Conservation (phyloP, 2,888 invertebrate species). For the Zele albiditarsus region DNA sequence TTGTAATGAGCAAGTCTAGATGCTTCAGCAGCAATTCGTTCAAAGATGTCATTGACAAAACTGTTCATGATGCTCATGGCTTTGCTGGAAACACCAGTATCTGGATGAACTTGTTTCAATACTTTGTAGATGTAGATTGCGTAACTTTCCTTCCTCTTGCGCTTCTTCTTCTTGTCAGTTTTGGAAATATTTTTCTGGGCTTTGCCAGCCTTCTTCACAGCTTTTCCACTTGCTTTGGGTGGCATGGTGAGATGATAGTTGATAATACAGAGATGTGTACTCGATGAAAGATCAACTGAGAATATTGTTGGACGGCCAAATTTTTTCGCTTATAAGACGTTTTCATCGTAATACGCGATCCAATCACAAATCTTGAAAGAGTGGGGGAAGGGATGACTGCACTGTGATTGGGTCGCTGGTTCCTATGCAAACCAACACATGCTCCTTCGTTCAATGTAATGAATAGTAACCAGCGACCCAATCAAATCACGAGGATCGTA, state of each 20-base stretch:
- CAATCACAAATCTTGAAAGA: background rate
- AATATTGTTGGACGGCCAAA: background rate
- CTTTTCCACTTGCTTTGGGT: constrained; percentile 70
- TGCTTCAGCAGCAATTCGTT: constrained; percentile 62
- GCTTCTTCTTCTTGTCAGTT: constrained; percentile 69
- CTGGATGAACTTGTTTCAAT: no score
- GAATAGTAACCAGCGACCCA: background rate
- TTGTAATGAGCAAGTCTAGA: constrained; percentile 59
- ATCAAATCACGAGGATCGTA: background rate
- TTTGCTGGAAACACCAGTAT: no score
- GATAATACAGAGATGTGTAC: no score
- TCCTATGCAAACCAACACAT: background rate
- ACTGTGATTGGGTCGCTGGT: constrained; percentile 5
- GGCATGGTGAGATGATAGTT: constrained; percentile 59
- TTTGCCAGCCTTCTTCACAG: no score
- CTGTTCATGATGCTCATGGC: no score
- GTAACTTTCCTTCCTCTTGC: constrained; percentile 71
- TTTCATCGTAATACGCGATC: background rate
- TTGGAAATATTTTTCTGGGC: constrained; percentile 69
- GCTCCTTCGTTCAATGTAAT: background rate
- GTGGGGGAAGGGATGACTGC: background rate
- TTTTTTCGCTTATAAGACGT: background rate
- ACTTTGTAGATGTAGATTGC: constrained; percentile 74
- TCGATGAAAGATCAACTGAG: no score
- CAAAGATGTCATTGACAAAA: constrained; percentile 63